A percentile compares a stretch with the other conserved stretches of the same genome.
Conservation (phyloP, 2,797 vertebrate species). For the Limnodromus scolopaceus region DNA sequence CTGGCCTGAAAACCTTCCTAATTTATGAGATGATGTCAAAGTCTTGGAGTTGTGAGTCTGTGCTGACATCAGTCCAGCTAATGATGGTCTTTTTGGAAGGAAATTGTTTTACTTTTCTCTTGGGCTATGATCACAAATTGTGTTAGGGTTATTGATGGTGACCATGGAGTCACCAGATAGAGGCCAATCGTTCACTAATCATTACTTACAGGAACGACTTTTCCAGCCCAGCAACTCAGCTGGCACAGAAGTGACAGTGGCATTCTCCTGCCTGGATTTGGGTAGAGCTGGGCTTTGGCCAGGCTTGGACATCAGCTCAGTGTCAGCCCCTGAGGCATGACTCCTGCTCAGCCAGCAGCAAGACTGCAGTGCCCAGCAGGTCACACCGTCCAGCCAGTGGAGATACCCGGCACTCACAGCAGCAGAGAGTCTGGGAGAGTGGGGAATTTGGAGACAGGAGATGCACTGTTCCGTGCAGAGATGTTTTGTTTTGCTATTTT, state of each 20-base stretch:
- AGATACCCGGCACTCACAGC: background rate
- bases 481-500: background rate
- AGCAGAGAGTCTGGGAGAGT: background rate
- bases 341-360: background rate
- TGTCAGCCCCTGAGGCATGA: background rate
- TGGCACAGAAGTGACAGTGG: background rate
- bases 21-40: conserved; percentile 5
- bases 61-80: conserved; percentile 18
- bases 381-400: background rate
- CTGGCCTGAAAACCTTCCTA: background rate
- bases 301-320: background rate
- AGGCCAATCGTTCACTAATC: background rate
- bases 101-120: background rate
- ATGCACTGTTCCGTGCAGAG: background rate
- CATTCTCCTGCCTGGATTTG: background rate
- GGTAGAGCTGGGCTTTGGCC: background rate
- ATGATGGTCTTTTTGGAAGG: background rate
- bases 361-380: background rate
- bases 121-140: background rate
- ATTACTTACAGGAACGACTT: background rate
- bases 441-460: background rate
- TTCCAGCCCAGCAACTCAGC: background rate
- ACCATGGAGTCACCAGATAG: background rate
- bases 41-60: background rate
- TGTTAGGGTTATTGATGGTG: background rate